A percentile compares a stretch with the other conserved stretches of the same genome.
Evolutionary conservation across 2,797 vertebrate genomes (phyloP).

Genomic region (Melanotaenia boesemani): DNA sequence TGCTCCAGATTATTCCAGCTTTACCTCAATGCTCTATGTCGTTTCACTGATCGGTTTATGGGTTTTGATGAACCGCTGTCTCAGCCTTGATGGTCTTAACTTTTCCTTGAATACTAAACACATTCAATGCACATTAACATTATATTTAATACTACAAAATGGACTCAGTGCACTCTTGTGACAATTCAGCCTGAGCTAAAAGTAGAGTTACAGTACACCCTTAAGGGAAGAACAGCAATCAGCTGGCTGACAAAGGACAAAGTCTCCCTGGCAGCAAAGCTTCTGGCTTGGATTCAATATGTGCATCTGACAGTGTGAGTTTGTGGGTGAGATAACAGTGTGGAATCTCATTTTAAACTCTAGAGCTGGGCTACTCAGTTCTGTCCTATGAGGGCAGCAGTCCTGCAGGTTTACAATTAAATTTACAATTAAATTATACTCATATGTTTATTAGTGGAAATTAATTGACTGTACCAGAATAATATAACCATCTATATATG

Average conservation of each 20-base stretch:
- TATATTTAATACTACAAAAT: background rate
- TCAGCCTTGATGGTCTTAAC: background rate
- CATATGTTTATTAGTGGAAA: too few relatives aligned
- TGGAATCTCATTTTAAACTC: slow-evolving; percentile 12
- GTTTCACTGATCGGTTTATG: slow-evolving; percentile 21
- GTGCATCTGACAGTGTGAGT: background rate
- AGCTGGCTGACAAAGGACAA: background rate
- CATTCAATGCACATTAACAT: background rate
- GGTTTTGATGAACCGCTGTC: slow-evolving; percentile 18
- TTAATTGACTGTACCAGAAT: too few relatives aligned
- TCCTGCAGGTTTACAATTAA: too few relatives aligned
- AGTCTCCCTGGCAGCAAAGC: background rate
- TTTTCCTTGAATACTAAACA: slow-evolving; percentile 1
- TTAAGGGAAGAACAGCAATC: slow-evolving; percentile 10
- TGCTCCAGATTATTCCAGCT: slow-evolving; percentile 16
- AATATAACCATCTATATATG: too few relatives aligned
- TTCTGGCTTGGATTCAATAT: slow-evolving; percentile 8
- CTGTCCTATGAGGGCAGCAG: too few relatives aligned
- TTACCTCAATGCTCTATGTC: slow-evolving; percentile 28
- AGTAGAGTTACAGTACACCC: background rate
- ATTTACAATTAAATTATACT: too few relatives aligned
- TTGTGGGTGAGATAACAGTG: slow-evolving; percentile 4
- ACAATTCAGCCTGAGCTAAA: background rate
- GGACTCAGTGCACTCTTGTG: background rate
- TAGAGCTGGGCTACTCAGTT: background rate